Percentiles rank a stretch among this genome's conserved stretches.
phyloP scores from a whole-genome alignment of 1,140 invertebrate genomes.

The Adoxophyes honmai region DNA sequence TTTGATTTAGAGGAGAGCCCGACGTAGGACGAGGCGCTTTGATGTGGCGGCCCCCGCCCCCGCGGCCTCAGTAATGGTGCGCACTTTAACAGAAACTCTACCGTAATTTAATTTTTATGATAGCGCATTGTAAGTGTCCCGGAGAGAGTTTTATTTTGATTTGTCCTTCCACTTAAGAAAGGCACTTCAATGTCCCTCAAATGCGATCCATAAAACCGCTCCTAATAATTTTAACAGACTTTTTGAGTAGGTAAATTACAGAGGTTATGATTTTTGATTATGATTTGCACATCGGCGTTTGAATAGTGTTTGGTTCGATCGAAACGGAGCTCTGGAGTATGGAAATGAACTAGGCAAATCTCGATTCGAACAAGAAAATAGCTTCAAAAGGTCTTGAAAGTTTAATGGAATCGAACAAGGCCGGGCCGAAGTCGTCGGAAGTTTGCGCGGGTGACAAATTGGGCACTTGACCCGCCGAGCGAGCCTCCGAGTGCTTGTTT shows the following conservation, averaged over 20 bases:
- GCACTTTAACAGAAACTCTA: constrained; percentile 70
- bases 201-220: neutral
- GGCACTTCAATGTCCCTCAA: constrained; percentile 15
- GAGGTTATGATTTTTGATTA: neutral
- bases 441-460: constrained; percentile 75
- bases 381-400: constrained; percentile 74
- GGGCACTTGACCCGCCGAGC: constrained; percentile 72
- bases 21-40: constrained; percentile 56
- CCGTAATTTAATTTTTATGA: constrained; percentile 76
- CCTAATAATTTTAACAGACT: neutral
- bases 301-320: neutral
- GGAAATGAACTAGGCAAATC: constrained; percentile 70
- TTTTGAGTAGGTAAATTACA: neutral
- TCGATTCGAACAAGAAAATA: constrained; percentile 72
- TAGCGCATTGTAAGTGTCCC: constrained; percentile 71
- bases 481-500: constrained; percentile 67
- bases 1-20: constrained; percentile 67
- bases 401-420: constrained; percentile 76
- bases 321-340: constrained; percentile 16
- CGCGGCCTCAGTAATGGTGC: constrained; percentile 55
- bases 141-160: constrained; percentile 60
- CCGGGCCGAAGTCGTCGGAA: constrained; percentile 61
- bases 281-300: neutral
- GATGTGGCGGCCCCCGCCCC: constrained; percentile 49
- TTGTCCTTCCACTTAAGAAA: constrained; percentile 42